Base-by-base conservation (phyloP, 2,797 vertebrate genomes). In the Acrossocheilus fasciatus region DNA sequence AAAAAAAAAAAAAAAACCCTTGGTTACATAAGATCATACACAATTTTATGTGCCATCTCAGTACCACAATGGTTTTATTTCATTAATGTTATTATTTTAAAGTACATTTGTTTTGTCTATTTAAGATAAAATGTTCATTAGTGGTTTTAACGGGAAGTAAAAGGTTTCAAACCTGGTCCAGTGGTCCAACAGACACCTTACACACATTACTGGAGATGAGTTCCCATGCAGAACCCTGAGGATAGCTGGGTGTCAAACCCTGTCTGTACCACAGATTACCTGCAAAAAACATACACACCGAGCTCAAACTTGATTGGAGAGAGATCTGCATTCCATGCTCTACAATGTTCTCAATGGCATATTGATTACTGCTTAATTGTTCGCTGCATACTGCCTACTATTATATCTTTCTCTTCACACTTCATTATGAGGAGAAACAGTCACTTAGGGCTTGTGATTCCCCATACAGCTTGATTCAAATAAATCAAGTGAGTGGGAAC, bases 261-360 rank as follows among this genome's bases (percentile, higher is more conserved):
- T 97, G 97, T 14, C 98, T 94, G 92, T 96, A 97, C 98, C 98
- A 99, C 83, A 99, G 93, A 91, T 98, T 99, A 86, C 96, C 98
- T 99, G 57, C 0, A 73, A 23, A 88, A 30, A 81, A 73, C 50
- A 87, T 1, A 85, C 45, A 41, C 5, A 66, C 26, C 18, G 18
- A 68, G 15, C 78, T 30, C 57, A 64, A 2, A 59, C 41, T 73
- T 14, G 1, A 73, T 8, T 73, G 23, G 45, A 74, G 15, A 50
- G 45, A 52, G 45, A 74, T 2, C 39, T 6, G 20, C 39, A 43
- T n/a, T 43, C 34, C 8, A 39, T 39, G 4, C 4, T 18, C 2
- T n/a, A 15, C 39, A 72, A 15, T 43, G 69, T 72, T 45, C 43
- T 23, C 2, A 45, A 45, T 6, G n/a, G 69, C 69, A 70, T 17